Base-by-base conservation (phyloP, 2,888 invertebrate species). In the Pyrrhia umbra region DNA sequence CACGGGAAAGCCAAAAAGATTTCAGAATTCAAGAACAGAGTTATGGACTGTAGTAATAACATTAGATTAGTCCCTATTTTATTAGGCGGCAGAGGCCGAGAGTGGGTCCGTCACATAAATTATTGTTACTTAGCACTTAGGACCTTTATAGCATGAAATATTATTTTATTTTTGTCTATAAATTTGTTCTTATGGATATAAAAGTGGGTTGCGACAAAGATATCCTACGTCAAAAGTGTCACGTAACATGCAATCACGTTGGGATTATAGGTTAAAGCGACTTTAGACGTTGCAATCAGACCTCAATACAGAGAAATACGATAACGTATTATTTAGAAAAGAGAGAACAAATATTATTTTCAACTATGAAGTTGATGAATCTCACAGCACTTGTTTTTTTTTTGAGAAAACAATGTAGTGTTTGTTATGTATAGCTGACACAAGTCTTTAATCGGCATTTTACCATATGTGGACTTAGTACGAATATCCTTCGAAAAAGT, bases 81-180 rank as follows among this genome's bases (percentile, higher is more conserved):
- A 45, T 34, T 57, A 62, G 23, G 27, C 21, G 1, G 27, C 42
- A 8, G n/a, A 15, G 37, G 6, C 2, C n/a, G n/a, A n/a, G n/a
- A n/a, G 18, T 6, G 39, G 49, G 43, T 57, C 47, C n/a, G 18
- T 15, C 27, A 16, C 27, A 57, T 69, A 64, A 47, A 71, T 67
- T 51, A 25, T 25, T 40, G 10, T n/a, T n/a, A 16, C 27, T 3
- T 10, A 30, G 39, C 60, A 65, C 66, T 58, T 49, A 45, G 13
- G 34, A 27, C 55, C 9, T 34, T 13, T n/a, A 25, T 23, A n/a
- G 13, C 6, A 9, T 23, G 18, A 45, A 55, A 49, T 52, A 52
- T 56, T 51, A n/a, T n/a, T 62, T 58, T 25, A 45, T 42, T 63
- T 43, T 52, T 20, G 5, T 6, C 1, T 30, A 9, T 39, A 54